Evolutionary conservation across 2,113 vertebrate genomes (phyloP).

Genomic region (Panurus biarmicus): DNA sequence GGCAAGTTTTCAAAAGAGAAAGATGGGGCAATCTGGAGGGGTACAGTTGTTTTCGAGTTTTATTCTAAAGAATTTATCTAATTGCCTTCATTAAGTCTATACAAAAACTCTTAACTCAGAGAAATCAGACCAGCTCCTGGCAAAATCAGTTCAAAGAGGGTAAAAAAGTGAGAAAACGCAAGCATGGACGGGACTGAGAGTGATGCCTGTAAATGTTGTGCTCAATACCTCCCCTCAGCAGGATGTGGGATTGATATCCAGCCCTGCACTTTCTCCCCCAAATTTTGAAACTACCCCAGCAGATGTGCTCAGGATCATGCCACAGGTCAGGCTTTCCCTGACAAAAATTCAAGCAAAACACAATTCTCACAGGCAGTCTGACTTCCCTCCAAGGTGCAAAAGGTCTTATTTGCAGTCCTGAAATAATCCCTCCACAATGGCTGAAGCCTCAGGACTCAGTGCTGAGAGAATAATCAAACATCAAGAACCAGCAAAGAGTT

Average conservation of each 20-base stretch:
- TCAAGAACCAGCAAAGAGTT: background rate
- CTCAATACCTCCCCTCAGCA: background rate
- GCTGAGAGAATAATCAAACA: background rate
- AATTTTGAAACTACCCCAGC: background rate
- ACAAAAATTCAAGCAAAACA: background rate
- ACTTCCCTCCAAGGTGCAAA: background rate
- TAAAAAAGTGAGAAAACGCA: fast-evolving
- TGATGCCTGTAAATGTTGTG: background rate
- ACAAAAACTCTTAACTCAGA: fast-evolving
- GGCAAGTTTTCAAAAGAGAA: background rate
- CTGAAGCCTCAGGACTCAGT: background rate
- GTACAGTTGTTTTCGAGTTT: fast-evolving
- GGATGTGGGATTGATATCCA: background rate
- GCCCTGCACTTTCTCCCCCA: background rate
- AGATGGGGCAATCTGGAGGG: background rate
- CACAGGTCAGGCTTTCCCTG: background rate
- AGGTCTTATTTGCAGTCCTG: background rate
- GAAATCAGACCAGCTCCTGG: background rate
- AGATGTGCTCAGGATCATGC: background rate
- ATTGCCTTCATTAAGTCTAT: fast-evolving
- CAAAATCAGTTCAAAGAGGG: background rate
- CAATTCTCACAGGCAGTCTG: background rate
- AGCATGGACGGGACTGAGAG: fast-evolving
- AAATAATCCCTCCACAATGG: background rate
- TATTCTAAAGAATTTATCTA: background rate